A percentile compares a stretch with the other conserved stretches of the same genome.
These are phyloP conservation scores for Homarus gammarus DNA, from an alignment of 2,888 invertebrate genomes.

Conservation along the genomic window DNA sequence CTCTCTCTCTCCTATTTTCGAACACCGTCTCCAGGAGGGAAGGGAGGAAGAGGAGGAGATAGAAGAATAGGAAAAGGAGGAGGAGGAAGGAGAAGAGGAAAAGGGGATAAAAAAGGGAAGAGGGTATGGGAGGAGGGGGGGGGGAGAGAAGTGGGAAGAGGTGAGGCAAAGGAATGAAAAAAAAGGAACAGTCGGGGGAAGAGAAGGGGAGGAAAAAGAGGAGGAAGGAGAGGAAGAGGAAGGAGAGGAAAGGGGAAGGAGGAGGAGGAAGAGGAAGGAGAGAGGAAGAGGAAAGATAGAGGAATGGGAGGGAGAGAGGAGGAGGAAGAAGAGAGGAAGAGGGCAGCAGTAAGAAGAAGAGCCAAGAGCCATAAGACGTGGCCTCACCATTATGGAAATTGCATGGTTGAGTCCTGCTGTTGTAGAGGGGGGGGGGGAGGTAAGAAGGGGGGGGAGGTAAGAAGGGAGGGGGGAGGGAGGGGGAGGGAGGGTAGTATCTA, in stretches of 20 bases:
- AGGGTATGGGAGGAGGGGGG: too few relatives aligned
- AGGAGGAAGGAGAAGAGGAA: background rate
- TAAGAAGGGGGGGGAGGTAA: background rate
- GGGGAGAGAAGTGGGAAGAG: too few relatives aligned
- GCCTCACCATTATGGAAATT: too few relatives aligned
- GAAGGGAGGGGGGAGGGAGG: background rate
- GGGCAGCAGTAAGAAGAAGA: background rate
- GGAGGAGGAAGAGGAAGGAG: background rate
- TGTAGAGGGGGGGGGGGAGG: background rate
- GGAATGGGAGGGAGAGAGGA: slow-evolving; percentile 1
- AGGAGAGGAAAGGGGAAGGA: background rate
- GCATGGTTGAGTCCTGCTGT: background rate
- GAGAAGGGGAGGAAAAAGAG: background rate
- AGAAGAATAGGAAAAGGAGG: background rate
- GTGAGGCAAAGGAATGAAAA: too few relatives aligned
- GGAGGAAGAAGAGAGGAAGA: background rate
- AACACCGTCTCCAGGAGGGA: too few relatives aligned
- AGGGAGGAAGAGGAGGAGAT: background rate
- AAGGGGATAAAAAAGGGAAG: too few relatives aligned
- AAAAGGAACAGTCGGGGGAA: background rate
- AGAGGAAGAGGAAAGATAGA: background rate
- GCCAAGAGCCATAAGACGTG: background rate
- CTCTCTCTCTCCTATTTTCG: slow-evolving; percentile 19
- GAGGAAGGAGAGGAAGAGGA: background rate
- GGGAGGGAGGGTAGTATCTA: too few relatives aligned